Conservation (phyloP, 1,140 invertebrate species). For the Heterodera schachtii region DNA sequence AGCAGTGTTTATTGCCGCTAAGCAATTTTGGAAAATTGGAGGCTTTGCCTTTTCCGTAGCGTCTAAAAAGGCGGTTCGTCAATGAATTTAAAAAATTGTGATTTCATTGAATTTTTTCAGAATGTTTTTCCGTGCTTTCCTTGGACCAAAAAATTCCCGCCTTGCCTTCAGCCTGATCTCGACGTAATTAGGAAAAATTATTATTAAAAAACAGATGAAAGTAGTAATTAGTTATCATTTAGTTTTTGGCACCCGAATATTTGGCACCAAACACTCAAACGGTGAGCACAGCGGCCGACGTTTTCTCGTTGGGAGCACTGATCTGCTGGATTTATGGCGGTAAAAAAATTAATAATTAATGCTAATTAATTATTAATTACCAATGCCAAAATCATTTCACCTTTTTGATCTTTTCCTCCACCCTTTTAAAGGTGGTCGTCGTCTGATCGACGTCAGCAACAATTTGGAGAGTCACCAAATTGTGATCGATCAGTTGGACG, state of each 20-base stretch:
- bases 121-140: constrained; percentile 66
- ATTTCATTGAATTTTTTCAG: constrained; percentile 30
- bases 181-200: constrained; percentile 50
- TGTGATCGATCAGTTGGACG: constrained; percentile 66
- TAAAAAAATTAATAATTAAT: constrained; percentile 12
- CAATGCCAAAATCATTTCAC: too few relatives aligned
- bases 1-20: constrained; percentile 66
- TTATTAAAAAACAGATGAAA: neutral
- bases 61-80: constrained; percentile 40
- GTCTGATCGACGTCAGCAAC: constrained; percentile 67
- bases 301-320: constrained; percentile 69
- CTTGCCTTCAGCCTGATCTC: constrained; percentile 69
- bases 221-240: neutral
- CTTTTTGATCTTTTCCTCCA: neutral
- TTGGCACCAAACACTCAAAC: constrained; percentile 43
- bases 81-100: neutral
- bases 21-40: constrained; percentile 68
- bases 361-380: too few relatives aligned
- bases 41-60: constrained; percentile 67
- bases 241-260: constrained; percentile 68
- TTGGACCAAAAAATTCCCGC: constrained; percentile 68
- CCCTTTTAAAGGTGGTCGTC: constrained; percentile 59
- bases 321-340: constrained; percentile 68
- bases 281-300: constrained; percentile 67
- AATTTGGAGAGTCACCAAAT: constrained; percentile 67